These are phyloP conservation scores for Tolypeutes matacus DNA, from an alignment of 2,797 vertebrate species.

Conservation along the genomic window DNA sequence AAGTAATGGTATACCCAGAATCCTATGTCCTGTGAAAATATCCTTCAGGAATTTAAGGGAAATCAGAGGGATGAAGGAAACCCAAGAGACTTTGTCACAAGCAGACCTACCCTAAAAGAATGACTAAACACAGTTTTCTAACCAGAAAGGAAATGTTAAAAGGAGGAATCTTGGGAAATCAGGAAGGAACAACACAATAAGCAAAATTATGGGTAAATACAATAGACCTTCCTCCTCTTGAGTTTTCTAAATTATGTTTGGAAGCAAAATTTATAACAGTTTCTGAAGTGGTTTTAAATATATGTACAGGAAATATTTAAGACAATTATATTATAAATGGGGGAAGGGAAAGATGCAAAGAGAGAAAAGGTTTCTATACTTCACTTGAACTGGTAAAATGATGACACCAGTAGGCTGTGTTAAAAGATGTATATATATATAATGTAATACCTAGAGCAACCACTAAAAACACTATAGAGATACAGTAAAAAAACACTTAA, in stretches of 20 bases:
- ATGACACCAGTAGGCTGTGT: not conserved
- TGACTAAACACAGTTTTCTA: not conserved
- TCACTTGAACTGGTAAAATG: conserved; percentile 29
- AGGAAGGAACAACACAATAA: conserved; percentile 15
- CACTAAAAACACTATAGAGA: not conserved
- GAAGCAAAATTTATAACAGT: conserved; percentile 35
- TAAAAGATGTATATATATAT: not conserved
- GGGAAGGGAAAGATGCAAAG: not conserved
- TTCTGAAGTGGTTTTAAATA: not conserved
- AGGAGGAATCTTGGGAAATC: not conserved
- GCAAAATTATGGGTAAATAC: not conserved
- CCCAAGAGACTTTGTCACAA: not conserved
- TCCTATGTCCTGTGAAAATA: conserved; percentile 18
- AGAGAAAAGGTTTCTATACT: conserved; percentile 33
- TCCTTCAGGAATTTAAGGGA: conserved; percentile 1
- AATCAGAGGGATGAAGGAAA: conserved; percentile 26
- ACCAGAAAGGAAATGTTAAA: too few species aligned
- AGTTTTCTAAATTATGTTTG: conserved; percentile 47
- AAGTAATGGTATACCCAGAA: not conserved
- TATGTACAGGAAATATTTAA: not conserved
- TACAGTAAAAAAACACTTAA: not conserved
- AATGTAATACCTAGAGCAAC: not conserved
- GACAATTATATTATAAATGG: conserved; percentile 3
- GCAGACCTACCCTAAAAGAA: not conserved
- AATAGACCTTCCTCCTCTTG: not conserved